These are phyloP conservation scores for Gallinago paraguaiae DNA, from an alignment of 2,113 vertebrate species.

Conservation along the genomic window DNA sequence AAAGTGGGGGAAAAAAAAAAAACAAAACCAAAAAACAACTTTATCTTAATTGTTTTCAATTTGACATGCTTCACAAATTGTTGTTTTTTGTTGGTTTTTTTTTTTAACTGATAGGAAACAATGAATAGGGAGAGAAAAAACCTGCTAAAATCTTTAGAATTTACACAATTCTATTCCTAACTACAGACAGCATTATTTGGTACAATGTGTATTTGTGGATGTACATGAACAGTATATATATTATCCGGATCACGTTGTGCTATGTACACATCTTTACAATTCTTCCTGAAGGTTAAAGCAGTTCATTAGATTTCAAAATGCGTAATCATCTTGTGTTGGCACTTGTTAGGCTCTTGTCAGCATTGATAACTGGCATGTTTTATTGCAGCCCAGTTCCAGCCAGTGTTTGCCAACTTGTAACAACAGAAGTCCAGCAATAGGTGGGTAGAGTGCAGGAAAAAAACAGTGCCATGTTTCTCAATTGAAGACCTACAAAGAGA, in stretches of 20 bases:
- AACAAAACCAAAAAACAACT: background rate
- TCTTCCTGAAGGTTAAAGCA: slow-evolving; percentile 99
- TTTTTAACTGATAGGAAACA: slow-evolving; percentile 74
- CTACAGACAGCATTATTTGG: slow-evolving; percentile 93
- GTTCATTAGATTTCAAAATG: slow-evolving; percentile 95
- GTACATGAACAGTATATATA: slow-evolving; percentile 92
- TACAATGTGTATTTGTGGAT: slow-evolving; percentile 90
- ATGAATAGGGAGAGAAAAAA: slow-evolving; percentile 78
- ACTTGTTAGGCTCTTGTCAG: slow-evolving; percentile 93
- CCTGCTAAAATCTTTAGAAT: slow-evolving; percentile 84
- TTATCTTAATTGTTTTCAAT: slow-evolving; percentile 75
- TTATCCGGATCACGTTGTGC: slow-evolving; percentile 98
- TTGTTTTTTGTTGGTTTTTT: background rate
- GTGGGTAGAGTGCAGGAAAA: slow-evolving; percentile 95
- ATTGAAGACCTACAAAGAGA: slow-evolving; percentile 88
- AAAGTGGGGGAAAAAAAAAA: background rate
- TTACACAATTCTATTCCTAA: slow-evolving; percentile 87
- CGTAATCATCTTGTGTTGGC: slow-evolving; percentile 89
- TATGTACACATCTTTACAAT: slow-evolving; percentile 99
- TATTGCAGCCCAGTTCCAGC: slow-evolving; percentile 93
- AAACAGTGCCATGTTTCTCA: slow-evolving; percentile 97
- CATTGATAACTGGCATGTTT: slow-evolving; percentile 90
- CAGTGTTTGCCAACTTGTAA: slow-evolving; percentile 90
- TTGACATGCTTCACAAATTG: slow-evolving; percentile 78
- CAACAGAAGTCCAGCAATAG: slow-evolving; percentile 90